Conservation (phyloP, 2,113 vertebrate genomes). For the Rhynchopsitta pachyrhyncha region DNA sequence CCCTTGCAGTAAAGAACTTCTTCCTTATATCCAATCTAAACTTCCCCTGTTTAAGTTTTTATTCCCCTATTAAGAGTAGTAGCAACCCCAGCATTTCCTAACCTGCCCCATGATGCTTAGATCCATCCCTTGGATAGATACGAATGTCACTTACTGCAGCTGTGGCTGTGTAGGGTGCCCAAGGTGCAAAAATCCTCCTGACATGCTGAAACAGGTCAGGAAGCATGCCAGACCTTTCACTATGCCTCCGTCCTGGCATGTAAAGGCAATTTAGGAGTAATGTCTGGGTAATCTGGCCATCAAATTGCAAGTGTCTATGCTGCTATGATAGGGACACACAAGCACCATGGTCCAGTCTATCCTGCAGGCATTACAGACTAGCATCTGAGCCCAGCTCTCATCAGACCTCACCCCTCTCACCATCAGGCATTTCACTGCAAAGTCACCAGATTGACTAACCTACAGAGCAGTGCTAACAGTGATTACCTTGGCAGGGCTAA, state of each 20-base stretch:
- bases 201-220: background rate
- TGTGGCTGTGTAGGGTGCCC: background rate
- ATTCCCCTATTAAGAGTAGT: background rate
- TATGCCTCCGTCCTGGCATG: background rate
- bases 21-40: too few relatives aligned
- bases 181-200: background rate
- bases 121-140: background rate
- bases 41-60: too few relatives aligned
- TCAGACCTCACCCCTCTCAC: background rate
- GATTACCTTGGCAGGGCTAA: conserved; percentile 45
- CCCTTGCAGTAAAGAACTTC: too few relatives aligned
- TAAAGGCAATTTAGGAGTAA: background rate
- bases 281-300: background rate
- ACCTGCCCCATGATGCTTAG: background rate
- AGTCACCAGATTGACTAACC: background rate
- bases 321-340: background rate
- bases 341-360: background rate
- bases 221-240: background rate
- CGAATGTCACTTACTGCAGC: background rate
- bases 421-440: background rate
- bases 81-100: background rate
- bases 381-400: background rate
- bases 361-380: background rate
- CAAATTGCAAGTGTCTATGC: background rate
- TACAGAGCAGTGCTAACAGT: background rate